phyloP scores from a whole-genome alignment of 2,113 vertebrate genomes.

The Nestor notabilis region DNA sequence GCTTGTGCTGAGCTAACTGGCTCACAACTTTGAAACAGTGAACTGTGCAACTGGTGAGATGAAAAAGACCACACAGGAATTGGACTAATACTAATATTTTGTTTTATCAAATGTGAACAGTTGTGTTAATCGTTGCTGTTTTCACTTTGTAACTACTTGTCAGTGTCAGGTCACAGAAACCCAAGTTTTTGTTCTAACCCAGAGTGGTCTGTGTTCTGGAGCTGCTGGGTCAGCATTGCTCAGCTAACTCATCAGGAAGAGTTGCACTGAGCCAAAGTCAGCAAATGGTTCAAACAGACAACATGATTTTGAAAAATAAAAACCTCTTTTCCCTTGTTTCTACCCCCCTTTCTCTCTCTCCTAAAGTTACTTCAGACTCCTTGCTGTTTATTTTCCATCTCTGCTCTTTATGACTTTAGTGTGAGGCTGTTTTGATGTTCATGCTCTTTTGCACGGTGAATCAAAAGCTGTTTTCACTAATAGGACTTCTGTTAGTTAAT shows the following conservation, averaged over 20 bases:
- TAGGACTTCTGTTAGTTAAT: not conserved
- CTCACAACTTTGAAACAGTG: not conserved
- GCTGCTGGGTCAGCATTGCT: not conserved
- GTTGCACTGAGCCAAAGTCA: not conserved
- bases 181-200: not conserved
- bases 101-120: not conserved
- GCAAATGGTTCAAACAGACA: not conserved
- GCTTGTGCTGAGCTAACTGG: not conserved
- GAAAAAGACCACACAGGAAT: not conserved
- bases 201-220: not conserved
- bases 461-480: not conserved
- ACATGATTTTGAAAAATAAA: not conserved
- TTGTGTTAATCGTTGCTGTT: not conserved
- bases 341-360: not conserved
- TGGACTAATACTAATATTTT: not conserved
- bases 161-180: not conserved
- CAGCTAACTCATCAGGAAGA: not conserved
- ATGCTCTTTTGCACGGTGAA: not conserved
- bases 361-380: not conserved
- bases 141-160: not conserved
- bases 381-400: not conserved
- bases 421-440: not conserved
- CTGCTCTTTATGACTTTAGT: not conserved
- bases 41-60: not conserved
- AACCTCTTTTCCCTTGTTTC: not conserved